A percentile compares a stretch with the other conserved stretches of the same genome.
Evolutionary conservation across 92 coral and sea anemone species (phyloP).

Genomic region (Ricordea florida): DNA sequence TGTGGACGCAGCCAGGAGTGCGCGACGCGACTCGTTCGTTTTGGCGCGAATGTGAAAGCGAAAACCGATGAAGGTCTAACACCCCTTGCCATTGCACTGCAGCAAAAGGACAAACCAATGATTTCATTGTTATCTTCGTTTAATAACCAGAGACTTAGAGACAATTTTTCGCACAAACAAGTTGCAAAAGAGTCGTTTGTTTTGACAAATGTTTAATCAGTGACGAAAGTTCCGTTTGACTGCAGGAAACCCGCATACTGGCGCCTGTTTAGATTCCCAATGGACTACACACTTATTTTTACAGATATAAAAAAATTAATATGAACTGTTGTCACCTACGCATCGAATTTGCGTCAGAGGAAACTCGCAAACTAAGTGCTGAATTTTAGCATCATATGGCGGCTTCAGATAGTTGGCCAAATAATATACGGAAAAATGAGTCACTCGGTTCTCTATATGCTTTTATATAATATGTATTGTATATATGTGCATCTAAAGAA

Average conservation of each 20-base stretch:
- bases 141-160: slow-evolving; percentile 5
- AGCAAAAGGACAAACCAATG: slow-evolving; percentile 83
- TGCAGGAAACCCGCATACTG: too few species aligned
- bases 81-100: slow-evolving; percentile 77
- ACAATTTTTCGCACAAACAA: slow-evolving; percentile 17
- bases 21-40: slow-evolving; percentile 63
- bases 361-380: too few species aligned
- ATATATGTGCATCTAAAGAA: too few species aligned
- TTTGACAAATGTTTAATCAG: not conserved
- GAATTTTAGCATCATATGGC: too few species aligned
- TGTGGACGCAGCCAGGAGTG: slow-evolving; percentile 80
- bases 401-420: too few species aligned
- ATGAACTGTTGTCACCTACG: too few species aligned
- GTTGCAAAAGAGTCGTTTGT: slow-evolving; percentile 18
- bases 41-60: slow-evolving; percentile 73
- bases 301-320: too few species aligned
- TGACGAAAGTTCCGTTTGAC: slow-evolving; percentile 26
- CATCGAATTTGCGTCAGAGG: too few species aligned
- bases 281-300: not conserved
- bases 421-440: too few species aligned
- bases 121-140: slow-evolving; percentile 64
- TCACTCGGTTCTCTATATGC: too few species aligned
- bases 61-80: slow-evolving; percentile 85
- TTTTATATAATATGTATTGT: too few species aligned
- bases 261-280: not conserved